Evolutionary conservation across 2,113 vertebrate species (phyloP).

Genomic region (Rhegmatorhina hoffmannsi): DNA sequence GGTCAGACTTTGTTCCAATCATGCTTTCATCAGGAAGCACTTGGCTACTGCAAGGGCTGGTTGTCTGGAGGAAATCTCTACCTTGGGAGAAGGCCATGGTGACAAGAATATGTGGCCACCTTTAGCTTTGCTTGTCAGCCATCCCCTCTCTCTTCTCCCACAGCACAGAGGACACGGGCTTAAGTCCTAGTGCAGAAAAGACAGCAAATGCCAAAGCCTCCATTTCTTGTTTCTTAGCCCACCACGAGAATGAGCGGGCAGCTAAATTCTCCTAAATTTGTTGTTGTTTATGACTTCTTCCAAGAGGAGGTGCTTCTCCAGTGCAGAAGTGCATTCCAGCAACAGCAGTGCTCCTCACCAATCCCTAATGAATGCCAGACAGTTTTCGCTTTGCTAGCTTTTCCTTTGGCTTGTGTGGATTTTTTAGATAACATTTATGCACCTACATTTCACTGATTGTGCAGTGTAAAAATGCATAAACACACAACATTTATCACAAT

Average conservation of each 20-base stretch:
- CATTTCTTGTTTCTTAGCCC: background rate
- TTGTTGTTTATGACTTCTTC: background rate
- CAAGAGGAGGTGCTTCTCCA: background rate
- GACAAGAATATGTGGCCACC: background rate
- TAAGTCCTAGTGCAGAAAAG: background rate
- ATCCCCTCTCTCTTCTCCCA: background rate
- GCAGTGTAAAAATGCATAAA: background rate
- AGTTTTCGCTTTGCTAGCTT: background rate
- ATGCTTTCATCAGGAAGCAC: background rate
- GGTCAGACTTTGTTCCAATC: background rate
- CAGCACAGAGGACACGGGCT: background rate
- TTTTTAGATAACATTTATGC: background rate
- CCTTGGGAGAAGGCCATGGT: background rate
- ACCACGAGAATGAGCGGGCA: fast-evolving
- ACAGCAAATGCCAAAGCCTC: background rate
- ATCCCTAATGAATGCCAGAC: background rate
- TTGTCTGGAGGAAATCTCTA: background rate
- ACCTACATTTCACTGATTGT: background rate
- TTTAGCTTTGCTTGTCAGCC: background rate
- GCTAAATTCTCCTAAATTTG: background rate
- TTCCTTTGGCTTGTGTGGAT: background rate
- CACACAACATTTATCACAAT: background rate
- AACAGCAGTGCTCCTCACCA: background rate
- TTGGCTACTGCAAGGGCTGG: background rate
- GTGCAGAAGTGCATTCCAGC: background rate